A percentile compares a stretch with the other conserved stretches of the same genome.
Conservation (phyloP, 2,797 vertebrate genomes). For the Lemur catta region DNA sequence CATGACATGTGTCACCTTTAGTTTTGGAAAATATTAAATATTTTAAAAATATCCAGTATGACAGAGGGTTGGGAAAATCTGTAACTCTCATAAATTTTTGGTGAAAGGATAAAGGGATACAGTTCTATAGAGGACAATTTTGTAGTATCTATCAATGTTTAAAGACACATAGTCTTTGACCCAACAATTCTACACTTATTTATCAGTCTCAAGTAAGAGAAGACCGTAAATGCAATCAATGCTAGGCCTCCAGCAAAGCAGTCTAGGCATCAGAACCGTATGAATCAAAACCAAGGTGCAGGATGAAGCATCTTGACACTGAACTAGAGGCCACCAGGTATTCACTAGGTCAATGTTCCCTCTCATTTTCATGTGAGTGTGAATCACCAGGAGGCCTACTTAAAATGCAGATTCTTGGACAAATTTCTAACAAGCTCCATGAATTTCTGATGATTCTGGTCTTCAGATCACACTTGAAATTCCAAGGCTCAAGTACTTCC, state of each 20-base stretch:
- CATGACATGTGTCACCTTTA: background rate
- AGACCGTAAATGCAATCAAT: background rate
- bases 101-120: background rate
- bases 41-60: background rate
- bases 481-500: background rate
- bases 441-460: background rate
- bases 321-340: background rate
- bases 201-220: background rate
- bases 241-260: background rate
- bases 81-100: background rate
- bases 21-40: background rate
- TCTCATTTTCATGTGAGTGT: background rate
- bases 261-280: background rate
- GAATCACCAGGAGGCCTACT: background rate
- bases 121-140: background rate
- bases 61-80: background rate
- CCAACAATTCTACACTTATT: background rate
- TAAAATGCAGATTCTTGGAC: background rate
- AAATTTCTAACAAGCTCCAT: background rate
- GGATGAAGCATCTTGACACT: background rate
- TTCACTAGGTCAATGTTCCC: background rate
- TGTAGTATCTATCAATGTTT: background rate
- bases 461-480: background rate
- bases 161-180: background rate
- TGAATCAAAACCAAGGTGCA: background rate